Percentiles rank a stretch among this genome's conserved stretches.
Evolutionary conservation across 2,113 vertebrate species (phyloP).

Genomic region (Poeciliopsis turrubarensis): DNA sequence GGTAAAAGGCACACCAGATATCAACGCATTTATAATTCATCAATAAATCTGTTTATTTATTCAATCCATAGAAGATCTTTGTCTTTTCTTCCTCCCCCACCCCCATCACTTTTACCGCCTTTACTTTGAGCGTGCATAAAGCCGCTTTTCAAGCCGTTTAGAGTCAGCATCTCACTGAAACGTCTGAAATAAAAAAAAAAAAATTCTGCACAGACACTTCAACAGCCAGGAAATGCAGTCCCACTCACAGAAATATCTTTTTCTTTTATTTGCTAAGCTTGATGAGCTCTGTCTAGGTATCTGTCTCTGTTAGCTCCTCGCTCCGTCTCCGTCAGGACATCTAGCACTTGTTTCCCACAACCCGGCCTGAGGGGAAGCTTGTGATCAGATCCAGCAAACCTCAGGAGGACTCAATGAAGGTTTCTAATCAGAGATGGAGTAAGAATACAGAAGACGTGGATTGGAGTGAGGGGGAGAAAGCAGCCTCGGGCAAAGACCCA

Average conservation of each 20-base stretch:
- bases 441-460: conserved; percentile 12
- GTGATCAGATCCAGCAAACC: conserved; percentile 50
- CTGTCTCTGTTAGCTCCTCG: conserved; percentile 21
- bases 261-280: background rate
- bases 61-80: background rate
- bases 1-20: background rate
- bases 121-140: background rate
- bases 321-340: conserved; percentile 23
- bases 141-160: background rate
- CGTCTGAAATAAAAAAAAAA: background rate
- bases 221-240: background rate
- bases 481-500: conserved; percentile 49
- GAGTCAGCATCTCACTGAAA: background rate
- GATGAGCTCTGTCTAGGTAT: conserved; percentile 14
- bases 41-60: conserved; percentile 2
- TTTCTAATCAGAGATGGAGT: conserved; percentile 48
- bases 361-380: conserved; percentile 49
- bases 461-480: conserved; percentile 15
- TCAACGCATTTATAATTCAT: conserved; percentile 1
- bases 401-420: conserved; percentile 39
- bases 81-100: background rate
- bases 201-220: conserved; percentile 12
- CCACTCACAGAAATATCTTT: conserved; percentile 8
- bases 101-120: background rate
- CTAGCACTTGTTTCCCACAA: conserved; percentile 36